Conservation (phyloP, 2,113 vertebrate species). For the Atherinomorus stipes region DNA sequence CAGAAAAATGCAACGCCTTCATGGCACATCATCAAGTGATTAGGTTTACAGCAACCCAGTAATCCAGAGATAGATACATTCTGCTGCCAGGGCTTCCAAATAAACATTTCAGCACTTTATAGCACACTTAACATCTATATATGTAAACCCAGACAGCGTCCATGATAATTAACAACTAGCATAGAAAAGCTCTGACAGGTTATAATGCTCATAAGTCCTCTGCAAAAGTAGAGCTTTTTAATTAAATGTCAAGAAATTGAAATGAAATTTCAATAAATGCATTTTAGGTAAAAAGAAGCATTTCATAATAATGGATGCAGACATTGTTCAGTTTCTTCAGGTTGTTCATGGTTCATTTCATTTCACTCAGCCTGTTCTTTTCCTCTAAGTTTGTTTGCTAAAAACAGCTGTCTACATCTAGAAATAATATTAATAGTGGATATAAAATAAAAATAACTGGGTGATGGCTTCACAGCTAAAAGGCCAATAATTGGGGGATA, state of each 20-base stretch:
- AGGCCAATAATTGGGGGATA: too few relatives aligned
- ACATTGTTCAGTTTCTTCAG: not conserved
- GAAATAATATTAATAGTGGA: too few relatives aligned
- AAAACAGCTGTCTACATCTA: too few relatives aligned
- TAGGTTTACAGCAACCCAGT: constrained; percentile 60
- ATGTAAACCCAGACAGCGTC: constrained; percentile 37
- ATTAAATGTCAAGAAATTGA: not conserved
- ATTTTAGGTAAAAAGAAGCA: constrained; percentile 27
- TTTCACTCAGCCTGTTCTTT: too few relatives aligned
- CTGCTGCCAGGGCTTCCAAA: constrained; percentile 8
- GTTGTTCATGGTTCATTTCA: not conserved
- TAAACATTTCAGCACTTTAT: constrained; percentile 42
- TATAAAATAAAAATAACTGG: too few relatives aligned
- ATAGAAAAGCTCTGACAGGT: not conserved
- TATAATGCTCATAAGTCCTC: constrained; percentile 1
- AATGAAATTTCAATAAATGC: constrained; percentile 43
- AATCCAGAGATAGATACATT: constrained; percentile 52
- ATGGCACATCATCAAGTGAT: constrained; percentile 55
- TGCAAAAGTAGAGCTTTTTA: constrained; percentile 1
- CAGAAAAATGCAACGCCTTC: constrained; percentile 35
- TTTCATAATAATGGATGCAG: not conserved
- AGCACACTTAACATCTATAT: constrained; percentile 24
- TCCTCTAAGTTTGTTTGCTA: too few relatives aligned
- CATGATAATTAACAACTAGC: constrained; percentile 35
- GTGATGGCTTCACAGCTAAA: too few relatives aligned